Evolutionary conservation across 1,140 invertebrate species (phyloP), one percentile per base, ranked within the genome.

Genomic region (Pissodes strobi): DNA sequence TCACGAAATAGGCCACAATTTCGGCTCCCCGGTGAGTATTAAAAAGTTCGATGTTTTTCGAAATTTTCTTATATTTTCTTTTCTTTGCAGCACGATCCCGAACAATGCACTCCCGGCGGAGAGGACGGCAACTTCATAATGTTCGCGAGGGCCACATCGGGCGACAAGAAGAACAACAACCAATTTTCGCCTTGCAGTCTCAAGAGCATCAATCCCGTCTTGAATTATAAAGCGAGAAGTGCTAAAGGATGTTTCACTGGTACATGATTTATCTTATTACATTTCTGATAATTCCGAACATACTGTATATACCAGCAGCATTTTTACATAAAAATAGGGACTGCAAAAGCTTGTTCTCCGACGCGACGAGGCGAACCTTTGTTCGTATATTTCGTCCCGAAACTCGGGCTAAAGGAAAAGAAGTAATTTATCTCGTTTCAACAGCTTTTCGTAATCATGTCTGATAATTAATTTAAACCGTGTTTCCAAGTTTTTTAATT

Each of bases 1-100:
- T 13, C 97, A 99, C 80, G 97, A 99, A 85, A 97, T 99, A 74
- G 97, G 97, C 30, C 97, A 99, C 79, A 99, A 99, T 81, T 99
- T 99, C 79, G 97, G 97, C 60, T 98, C 96, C 17, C 94, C 94
- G 72, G 93, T 95, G 82, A 85, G 84, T 81, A 62, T 22, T 10
- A 25, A 21, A 25, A 51, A 17, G 51, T 39, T 12, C 9, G 23
- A 53, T 17, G 9, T 34, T 43, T 12, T 43, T 12, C 39, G 15
- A 43, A 43, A 43, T 43, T 12, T 17, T n/a, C n/a, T n/a, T n/a
- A n/a, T n/a, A n/a, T 27, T 27, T 5, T 27, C 9, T 5, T 27
- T 27, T 49, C 66, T 22, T 81, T 85, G 6, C 78, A 97, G 92
- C 96, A 99, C 77, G 97, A 99, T 85, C 95, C 95, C 6, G 90